phyloP scores from a whole-genome alignment of 2,797 vertebrate genomes.

The Anabacerthia variegaticeps region DNA sequence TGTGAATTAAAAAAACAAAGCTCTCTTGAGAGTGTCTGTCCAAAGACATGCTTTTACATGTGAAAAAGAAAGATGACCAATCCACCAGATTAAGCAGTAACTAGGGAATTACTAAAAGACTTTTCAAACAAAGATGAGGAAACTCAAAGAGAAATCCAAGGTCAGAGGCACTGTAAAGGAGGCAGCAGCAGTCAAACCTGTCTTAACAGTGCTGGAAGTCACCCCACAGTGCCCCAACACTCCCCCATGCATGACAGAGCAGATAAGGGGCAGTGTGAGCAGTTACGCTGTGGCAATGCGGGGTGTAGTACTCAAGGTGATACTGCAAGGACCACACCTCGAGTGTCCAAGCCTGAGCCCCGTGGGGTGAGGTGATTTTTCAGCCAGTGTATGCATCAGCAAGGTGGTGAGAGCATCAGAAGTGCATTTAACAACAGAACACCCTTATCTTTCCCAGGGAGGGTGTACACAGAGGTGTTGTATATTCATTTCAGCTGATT shows the following conservation, averaged over 20 bases:
- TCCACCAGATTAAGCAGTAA: neutral
- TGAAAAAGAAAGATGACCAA: neutral
- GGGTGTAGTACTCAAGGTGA: too few species aligned
- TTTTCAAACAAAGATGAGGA: neutral
- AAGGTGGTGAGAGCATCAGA: neutral
- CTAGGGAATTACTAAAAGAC: neutral
- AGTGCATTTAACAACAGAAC: neutral
- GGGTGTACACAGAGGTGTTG: too few species aligned
- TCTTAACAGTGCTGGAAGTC: neutral
- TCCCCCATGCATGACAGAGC: neutral
- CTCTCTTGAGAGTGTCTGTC: neutral
- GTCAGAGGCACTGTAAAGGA: neutral
- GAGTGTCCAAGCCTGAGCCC: rapidly evolving
- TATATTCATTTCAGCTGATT: neutral
- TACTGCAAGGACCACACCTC: neutral
- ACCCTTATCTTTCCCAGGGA: neutral
- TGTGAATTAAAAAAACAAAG: neutral
- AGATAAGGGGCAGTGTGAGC: neutral
- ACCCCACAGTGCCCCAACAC: rapidly evolving
- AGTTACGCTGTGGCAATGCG: neutral
- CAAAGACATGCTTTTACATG: neutral
- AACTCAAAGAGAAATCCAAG: neutral
- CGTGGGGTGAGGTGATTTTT: neutral
- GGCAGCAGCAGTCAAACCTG: neutral
- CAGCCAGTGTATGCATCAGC: neutral